These are phyloP conservation scores for Lamprotornis superbus DNA, from an alignment of 2,113 vertebrate species.

Conservation along the genomic window DNA sequence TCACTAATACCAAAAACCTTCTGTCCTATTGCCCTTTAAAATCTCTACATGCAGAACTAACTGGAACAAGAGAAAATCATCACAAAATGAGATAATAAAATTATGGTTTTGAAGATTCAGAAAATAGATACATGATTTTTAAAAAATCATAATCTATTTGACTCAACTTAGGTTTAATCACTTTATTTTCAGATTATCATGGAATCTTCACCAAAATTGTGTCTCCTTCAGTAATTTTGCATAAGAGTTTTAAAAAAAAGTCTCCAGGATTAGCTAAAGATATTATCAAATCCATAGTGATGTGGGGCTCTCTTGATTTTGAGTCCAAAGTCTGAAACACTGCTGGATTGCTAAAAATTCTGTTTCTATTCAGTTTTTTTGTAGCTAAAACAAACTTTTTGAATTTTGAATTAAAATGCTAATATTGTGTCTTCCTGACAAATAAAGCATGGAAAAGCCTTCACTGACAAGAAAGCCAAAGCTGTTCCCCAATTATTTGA, in stretches of 20 bases:
- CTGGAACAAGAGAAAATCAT: not conserved
- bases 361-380: not conserved
- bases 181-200: not conserved
- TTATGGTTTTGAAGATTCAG: not conserved
- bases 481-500: not conserved
- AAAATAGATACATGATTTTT: not conserved
- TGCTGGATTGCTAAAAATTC: not conserved
- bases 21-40: not conserved
- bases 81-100: not conserved
- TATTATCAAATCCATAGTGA: not conserved
- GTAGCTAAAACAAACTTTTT: not conserved
- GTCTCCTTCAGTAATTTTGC: not conserved
- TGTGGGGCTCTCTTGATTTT: not conserved
- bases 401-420: not conserved
- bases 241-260: not conserved
- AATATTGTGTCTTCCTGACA: not conserved
- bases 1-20: not conserved
- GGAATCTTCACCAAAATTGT: not conserved
- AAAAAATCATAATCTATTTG: not conserved
- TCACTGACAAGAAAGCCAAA: not conserved
- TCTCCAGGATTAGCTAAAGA: not conserved
- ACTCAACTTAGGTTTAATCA: not conserved
- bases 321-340: not conserved
- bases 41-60: not conserved
- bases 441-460: not conserved